Percentiles rank a stretch among this genome's conserved stretches.
Evolutionary conservation across 2,888 invertebrate genomes (phyloP).

Genomic region (Eupithecia tripunctaria): DNA sequence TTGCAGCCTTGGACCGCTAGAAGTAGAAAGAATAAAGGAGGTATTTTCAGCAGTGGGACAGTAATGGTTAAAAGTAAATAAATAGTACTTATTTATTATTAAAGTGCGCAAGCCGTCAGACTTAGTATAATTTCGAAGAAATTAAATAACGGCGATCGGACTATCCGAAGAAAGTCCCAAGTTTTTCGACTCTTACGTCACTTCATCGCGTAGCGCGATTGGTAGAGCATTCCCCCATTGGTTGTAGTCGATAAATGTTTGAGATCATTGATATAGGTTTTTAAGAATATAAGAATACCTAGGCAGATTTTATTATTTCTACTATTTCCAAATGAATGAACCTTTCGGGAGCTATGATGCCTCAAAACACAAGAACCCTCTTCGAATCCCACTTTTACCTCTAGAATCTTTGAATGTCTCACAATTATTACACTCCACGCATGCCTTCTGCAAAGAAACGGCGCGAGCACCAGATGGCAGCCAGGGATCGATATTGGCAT

Average conservation of each 20-base stretch:
- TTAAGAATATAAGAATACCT: background rate
- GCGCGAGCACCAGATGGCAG: slow-evolving; percentile 58
- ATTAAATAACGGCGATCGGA: too few species aligned
- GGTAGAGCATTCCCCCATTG: too few species aligned
- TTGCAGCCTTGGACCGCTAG: too few species aligned
- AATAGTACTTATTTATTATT: too few species aligned
- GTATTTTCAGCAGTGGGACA: too few species aligned
- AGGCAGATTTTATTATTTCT: background rate
- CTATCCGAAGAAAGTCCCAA: too few species aligned
- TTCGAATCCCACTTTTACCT: background rate
- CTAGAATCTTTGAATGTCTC: background rate
- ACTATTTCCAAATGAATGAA: background rate
- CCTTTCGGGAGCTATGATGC: background rate
- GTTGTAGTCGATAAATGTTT: too few species aligned
- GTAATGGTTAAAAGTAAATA: slow-evolving; percentile 32
- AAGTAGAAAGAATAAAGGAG: too few species aligned
- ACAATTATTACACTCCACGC: slow-evolving; percentile 18
- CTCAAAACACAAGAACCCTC: background rate
- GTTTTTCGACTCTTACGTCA: too few species aligned
- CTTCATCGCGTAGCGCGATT: too few species aligned
- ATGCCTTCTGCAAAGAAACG: slow-evolving; percentile 45
- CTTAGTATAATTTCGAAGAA: too few species aligned
- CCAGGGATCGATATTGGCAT: slow-evolving; percentile 68
- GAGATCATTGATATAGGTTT: background rate
- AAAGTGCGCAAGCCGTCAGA: too few species aligned